phyloP scores from a whole-genome alignment of 2,797 vertebrate species.

The Neoniphon sammara region DNA sequence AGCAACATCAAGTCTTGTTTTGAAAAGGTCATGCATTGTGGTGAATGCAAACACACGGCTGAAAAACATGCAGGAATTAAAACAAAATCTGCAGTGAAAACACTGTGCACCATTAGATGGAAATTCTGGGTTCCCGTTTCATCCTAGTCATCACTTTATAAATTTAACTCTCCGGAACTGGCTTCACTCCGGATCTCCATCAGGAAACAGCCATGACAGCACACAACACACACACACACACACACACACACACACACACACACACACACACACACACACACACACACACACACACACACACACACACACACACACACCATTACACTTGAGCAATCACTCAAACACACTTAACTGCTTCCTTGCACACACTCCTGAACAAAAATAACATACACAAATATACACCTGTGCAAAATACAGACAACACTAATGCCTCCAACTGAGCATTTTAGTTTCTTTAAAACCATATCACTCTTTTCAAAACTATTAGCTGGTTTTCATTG shows the following conservation, averaged over 20 bases:
- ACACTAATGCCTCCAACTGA: background rate
- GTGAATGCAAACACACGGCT: background rate
- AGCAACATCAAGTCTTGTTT: background rate
- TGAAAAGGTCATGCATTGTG: no score
- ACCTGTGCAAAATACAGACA: background rate
- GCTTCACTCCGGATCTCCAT: slow-evolving; percentile 80
- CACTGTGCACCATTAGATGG: slow-evolving; percentile 31
- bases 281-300: slow-evolving; percentile 12
- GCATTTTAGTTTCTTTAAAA: background rate
- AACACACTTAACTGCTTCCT: slow-evolving; percentile 22
- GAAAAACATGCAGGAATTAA: slow-evolving; percentile 4
- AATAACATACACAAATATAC: background rate
- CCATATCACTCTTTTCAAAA: no score
- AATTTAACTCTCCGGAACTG: slow-evolving; percentile 84
- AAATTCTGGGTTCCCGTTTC: slow-evolving; percentile 58
- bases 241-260: no score
- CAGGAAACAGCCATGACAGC: slow-evolving; percentile 83
- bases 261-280: slow-evolving; percentile 10
- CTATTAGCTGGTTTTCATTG: no score
- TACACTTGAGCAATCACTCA: slow-evolving; percentile 27
- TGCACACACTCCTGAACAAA: slow-evolving; percentile 3
- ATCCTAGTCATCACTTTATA: slow-evolving; percentile 72
- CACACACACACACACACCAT: slow-evolving; percentile 21
- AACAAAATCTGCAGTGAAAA: slow-evolving; percentile 26
- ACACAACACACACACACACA: slow-evolving; percentile 28